phyloP scores from a whole-genome alignment of 2,797 vertebrate genomes.

The Champsocephalus esox region DNA sequence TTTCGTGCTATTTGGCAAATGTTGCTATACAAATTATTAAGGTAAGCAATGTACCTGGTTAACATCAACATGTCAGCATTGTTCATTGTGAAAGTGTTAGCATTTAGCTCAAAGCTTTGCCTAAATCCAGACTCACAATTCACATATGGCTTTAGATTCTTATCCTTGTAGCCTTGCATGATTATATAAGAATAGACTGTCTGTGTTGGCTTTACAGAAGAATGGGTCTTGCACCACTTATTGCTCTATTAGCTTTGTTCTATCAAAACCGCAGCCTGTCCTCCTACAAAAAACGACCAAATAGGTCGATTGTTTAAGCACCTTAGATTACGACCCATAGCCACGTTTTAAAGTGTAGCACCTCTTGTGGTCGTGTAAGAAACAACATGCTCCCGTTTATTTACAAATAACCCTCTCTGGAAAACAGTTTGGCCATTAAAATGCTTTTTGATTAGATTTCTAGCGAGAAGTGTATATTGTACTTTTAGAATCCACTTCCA shows the following conservation, averaged over 20 bases:
- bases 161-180: background rate
- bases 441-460: no score
- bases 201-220: background rate
- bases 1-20: background rate
- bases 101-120: background rate
- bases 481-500: no score
- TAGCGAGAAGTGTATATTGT: no score
- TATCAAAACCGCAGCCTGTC: background rate
- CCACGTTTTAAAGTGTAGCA: no score
- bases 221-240: background rate
- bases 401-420: no score
- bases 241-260: conserved; percentile 17
- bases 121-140: background rate
- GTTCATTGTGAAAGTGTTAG: background rate
- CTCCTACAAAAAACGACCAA: no score
- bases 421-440: no score
- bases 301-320: no score
- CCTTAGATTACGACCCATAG: no score
- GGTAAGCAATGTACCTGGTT: background rate
- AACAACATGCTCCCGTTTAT: no score
- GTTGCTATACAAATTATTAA: background rate
- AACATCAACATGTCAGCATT: background rate
- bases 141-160: background rate
- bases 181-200: background rate
- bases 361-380: no score